Evolutionary conservation across 2,797 vertebrate species (phyloP).

Genomic region (Alectoris magna): DNA sequence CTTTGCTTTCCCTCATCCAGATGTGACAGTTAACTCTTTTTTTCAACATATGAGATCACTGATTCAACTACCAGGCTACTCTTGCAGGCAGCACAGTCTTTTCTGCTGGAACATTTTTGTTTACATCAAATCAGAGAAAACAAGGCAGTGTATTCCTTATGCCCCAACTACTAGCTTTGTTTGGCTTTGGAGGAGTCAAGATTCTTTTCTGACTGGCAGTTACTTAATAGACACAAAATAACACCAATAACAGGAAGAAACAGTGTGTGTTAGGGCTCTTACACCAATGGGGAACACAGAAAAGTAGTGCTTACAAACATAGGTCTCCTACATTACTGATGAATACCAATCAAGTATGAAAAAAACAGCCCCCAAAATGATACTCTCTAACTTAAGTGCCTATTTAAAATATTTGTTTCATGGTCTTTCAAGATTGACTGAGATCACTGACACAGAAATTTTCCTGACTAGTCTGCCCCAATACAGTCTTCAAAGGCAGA

Average conservation of each 20-base stretch:
- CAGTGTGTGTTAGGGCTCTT: not conserved
- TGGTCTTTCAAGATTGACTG: not conserved
- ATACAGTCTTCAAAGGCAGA: slow-evolving; percentile 32
- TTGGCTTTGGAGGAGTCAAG: not conserved
- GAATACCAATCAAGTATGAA: not conserved
- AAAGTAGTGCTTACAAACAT: not conserved
- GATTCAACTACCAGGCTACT: not conserved
- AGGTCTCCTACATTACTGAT: not conserved
- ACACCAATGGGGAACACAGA: not conserved
- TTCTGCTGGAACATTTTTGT: not conserved
- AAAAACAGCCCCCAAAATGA: slow-evolving; percentile 4
- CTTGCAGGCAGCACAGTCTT: not conserved
- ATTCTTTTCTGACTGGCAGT: not conserved
- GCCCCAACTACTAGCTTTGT: not conserved
- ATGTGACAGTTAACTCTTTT: not conserved
- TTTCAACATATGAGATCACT: not conserved
- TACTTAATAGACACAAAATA: not conserved
- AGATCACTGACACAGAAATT: slow-evolving; percentile 29
- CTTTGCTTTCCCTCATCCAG: not conserved
- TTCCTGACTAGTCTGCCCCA: not conserved
- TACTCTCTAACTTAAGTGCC: not conserved
- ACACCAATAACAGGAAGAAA: not conserved
- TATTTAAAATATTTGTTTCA: slow-evolving; percentile 9
- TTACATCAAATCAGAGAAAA: not conserved
- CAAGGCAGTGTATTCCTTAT: not conserved